phyloP scores from a whole-genome alignment of 2,797 vertebrate genomes.

The Perodicticus potto region DNA sequence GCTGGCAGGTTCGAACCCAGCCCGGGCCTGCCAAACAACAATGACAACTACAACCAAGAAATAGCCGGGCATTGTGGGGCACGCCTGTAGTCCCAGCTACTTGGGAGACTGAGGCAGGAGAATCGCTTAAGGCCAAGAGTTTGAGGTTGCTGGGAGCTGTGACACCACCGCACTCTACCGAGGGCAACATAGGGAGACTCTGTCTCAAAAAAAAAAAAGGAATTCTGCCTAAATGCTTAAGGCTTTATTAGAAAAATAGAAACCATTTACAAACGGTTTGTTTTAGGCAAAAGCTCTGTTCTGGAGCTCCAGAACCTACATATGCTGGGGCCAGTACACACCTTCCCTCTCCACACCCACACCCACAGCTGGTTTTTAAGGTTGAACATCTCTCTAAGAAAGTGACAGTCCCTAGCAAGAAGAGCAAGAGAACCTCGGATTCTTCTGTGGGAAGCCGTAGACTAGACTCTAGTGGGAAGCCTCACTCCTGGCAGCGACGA shows the following conservation, averaged over 20 bases:
- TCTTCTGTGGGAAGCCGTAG: not conserved
- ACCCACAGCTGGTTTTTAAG: not conserved
- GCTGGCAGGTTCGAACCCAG: no score
- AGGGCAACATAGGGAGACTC: no score
- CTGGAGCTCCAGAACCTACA: not conserved
- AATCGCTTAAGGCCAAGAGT: no score
- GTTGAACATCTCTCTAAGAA: not conserved
- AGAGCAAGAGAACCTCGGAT: not conserved
- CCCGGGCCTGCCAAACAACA: no score
- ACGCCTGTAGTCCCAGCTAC: no score
- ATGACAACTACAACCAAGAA: no score
- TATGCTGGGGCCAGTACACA: not conserved
- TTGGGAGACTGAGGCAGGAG: no score
- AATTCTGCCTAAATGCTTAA: not conserved
- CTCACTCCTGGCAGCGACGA: not conserved
- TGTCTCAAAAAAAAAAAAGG: no score
- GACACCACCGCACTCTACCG: no score
- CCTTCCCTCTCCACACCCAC: not conserved
- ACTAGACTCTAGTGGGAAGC: not conserved
- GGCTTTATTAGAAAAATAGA: not conserved
- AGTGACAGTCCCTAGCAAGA: not conserved
- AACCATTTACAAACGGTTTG: not conserved
- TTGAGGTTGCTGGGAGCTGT: no score
- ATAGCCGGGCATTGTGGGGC: no score
- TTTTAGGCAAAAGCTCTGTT: not conserved